phyloP scores from a whole-genome alignment of 2,797 vertebrate species.

The Dipus sagitta region DNA sequence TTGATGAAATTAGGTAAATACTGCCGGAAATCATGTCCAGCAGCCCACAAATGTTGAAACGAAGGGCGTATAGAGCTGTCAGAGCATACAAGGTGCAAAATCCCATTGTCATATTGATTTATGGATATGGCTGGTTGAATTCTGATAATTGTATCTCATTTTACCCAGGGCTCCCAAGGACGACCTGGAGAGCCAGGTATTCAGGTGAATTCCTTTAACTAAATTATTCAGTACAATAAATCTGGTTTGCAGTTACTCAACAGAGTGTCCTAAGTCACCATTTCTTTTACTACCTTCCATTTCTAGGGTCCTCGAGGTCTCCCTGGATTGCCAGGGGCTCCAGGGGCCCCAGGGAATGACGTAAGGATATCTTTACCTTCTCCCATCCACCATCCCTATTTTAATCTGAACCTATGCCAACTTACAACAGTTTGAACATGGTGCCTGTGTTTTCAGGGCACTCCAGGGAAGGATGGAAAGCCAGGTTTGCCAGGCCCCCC shows the following conservation, averaged over 20 bases:
- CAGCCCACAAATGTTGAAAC: too few relatives aligned
- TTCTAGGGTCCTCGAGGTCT: constrained; percentile 93
- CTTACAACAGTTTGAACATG: constrained; percentile 59
- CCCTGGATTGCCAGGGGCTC: constrained; percentile 92
- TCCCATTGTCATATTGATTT: background rate
- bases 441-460: constrained; percentile 90
- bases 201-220: constrained; percentile 88
- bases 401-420: background rate
- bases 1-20: background rate
- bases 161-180: constrained; percentile 92
- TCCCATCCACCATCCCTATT: too few relatives aligned
- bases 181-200: constrained; percentile 92
- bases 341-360: constrained; percentile 89
- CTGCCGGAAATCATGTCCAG: background rate
- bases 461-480: constrained; percentile 94
- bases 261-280: background rate
- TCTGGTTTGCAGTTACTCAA: constrained; percentile 10
- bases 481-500: constrained; percentile 95
- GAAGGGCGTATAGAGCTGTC: background rate
- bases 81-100: background rate
- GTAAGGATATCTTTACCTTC: constrained; percentile 82
- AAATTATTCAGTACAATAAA: background rate
- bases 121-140: background rate
- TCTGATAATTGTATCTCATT: constrained; percentile 67
- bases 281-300: background rate